Conservation (phyloP, 2,113 vertebrate species). For the Brachirus orientalis region DNA sequence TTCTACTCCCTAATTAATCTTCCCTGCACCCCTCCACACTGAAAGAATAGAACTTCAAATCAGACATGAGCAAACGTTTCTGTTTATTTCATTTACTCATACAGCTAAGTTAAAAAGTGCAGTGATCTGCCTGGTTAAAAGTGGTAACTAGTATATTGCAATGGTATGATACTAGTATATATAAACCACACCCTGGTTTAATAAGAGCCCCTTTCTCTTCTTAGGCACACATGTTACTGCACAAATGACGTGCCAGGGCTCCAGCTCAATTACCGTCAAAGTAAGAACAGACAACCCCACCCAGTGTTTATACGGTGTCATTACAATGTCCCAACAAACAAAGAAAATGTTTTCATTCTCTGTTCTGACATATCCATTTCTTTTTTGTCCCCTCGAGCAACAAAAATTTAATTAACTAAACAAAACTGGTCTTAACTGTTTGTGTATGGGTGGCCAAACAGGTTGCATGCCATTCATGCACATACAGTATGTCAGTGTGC, state of each 20-base stretch:
- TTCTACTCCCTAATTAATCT: slow-evolving; percentile 66
- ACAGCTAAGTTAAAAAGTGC: not conserved
- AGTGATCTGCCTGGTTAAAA: no score
- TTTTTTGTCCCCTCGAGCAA: slow-evolving; percentile 13
- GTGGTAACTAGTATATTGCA: not conserved
- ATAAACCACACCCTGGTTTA: not conserved
- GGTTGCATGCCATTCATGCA: slow-evolving; percentile 15
- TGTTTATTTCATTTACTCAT: no score
- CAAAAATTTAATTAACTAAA: slow-evolving; percentile 38
- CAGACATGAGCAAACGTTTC: not conserved
- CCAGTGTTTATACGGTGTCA: slow-evolving; percentile 37
- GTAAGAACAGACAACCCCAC: slow-evolving; percentile 44
- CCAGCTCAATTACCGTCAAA: not conserved
- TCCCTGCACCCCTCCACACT: slow-evolving; percentile 34
- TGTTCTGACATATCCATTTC: slow-evolving; percentile 6
- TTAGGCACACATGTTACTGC: not conserved
- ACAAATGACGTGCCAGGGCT: not conserved
- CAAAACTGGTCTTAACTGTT: not conserved
- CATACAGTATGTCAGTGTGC: slow-evolving; percentile 22
- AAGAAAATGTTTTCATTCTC: slow-evolving; percentile 17
- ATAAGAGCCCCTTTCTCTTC: not conserved
- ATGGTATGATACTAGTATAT: not conserved
- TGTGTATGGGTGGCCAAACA: not conserved
- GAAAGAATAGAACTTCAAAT: slow-evolving; percentile 46
- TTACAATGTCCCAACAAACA: slow-evolving; percentile 27